Percentiles rank a stretch among this genome's conserved stretches.
phyloP scores from a whole-genome alignment of 2,113 vertebrate genomes.

The Pelmatolapia mariae region DNA sequence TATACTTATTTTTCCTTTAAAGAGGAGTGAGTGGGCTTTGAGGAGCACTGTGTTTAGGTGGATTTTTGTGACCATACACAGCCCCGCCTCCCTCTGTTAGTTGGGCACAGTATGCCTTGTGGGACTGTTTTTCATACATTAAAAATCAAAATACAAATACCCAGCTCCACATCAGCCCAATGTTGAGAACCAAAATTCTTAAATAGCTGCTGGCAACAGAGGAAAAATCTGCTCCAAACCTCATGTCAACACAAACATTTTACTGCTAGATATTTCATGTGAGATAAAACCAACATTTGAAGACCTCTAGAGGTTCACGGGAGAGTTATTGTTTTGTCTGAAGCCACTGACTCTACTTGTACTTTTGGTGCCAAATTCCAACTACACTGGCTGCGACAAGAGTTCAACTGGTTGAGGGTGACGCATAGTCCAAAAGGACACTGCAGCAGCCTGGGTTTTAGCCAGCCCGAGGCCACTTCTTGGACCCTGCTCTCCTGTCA shows the following conservation, averaged over 20 bases:
- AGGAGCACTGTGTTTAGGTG: background rate
- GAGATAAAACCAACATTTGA: background rate
- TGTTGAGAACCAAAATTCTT: background rate
- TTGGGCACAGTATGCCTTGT: background rate
- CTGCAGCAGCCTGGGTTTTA: background rate
- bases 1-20: background rate
- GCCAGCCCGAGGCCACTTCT: background rate
- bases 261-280: background rate
- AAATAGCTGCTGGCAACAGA: background rate
- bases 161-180: background rate
- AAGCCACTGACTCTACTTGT: background rate
- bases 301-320: background rate
- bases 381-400: background rate
- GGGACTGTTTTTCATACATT: background rate
- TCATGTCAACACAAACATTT: background rate
- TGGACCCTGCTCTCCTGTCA: background rate
- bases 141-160: background rate
- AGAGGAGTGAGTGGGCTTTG: background rate
- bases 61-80: background rate
- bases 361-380: background rate
- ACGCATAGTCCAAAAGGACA: background rate
- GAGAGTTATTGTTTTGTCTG: fast-evolving
- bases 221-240: background rate
- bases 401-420: background rate
- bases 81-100: background rate